A percentile compares a stretch with the other conserved stretches of the same genome.
Evolutionary conservation across 2,113 vertebrate species (phyloP).

Genomic region (Stegastes partitus): DNA sequence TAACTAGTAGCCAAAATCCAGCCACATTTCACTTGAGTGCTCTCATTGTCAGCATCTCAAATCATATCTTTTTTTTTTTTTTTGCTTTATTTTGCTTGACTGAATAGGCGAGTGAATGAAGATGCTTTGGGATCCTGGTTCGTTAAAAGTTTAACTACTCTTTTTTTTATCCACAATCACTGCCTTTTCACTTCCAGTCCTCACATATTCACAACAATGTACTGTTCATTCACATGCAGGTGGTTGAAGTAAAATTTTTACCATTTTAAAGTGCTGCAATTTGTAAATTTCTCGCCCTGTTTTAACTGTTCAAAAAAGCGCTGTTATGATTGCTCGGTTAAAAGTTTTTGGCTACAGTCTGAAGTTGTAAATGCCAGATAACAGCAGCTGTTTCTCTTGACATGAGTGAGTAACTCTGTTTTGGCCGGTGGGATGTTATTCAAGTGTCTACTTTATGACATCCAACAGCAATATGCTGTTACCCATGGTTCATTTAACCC

Average conservation of each 20-base stretch:
- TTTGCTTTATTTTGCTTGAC: too few species aligned
- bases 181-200: neutral
- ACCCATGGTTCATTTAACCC: neutral
- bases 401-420: conserved; percentile 3
- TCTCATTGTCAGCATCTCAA: neutral
- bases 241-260: conserved; percentile 8
- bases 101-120: rapidly evolving
- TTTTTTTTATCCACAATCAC: conserved; percentile 9
- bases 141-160: neutral
- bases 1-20: neutral
- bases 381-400: conserved; percentile 55
- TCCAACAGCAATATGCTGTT: neutral
- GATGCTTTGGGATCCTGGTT: neutral
- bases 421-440: conserved; percentile 11
- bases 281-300: conserved; percentile 7
- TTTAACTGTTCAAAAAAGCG: neutral
- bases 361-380: conserved; percentile 22
- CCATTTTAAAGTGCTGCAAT: neutral
- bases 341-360: neutral
- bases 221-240: conserved; percentile 1
- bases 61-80: neutral
- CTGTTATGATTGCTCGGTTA: neutral
- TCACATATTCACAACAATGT: neutral
- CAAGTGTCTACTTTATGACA: neutral
- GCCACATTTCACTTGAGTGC: conserved; percentile 19